Base-by-base conservation (phyloP, 2,113 vertebrate species). In the Orycteropus afer region DNA sequence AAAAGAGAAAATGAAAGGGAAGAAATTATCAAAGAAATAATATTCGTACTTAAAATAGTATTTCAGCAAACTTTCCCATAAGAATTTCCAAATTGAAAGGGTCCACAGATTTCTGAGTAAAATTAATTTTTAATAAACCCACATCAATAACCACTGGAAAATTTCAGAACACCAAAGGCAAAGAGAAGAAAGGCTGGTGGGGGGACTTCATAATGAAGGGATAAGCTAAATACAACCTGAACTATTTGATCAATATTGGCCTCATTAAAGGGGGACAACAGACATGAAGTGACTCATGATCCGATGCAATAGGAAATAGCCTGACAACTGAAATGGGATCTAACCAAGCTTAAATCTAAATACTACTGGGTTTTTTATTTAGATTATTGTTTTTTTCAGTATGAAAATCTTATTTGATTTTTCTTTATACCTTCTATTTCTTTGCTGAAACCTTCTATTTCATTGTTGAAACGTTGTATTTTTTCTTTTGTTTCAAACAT, bases 1-100 rank as follows among this genome's bases (percentile, higher is more conserved):
- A 88, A 77, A 25, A 95, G 3, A 87, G 57, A 93, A 86, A 91
- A 69, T 89, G 18, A 93, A 76, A 95, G 25, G 42, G 37, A 76
- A 91, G 45, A 71, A 76, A 94, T 85, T 85, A 93, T 79, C 45
- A 94, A 76, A 85, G 20, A 86, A 76, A 88, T 49, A 65, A 94
- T 77, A 90, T 14, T n/a, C n/a, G n/a, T n/a, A n/a, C n/a, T n/a
- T n/a, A n/a, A n/a, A n/a, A n/a, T n/a, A n/a, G n/a, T n/a, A n/a
- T n/a, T n/a, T n/a, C 94, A 71, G 84, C 65, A 90, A 81, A 89
- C 7, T 6, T 86, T 67, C 32, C 27, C n/a, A 53, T 27, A 90
- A 73, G 53, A 74, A 69, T 87, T 95, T 94, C 73, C 71, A 92
- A 85, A 79, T 4, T 65, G 80, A 77, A 96, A 94, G 53, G 29